These are phyloP conservation scores for Dicrostonyx torquatus DNA, from an alignment of 2,797 vertebrate genomes.

Conservation along the genomic window DNA sequence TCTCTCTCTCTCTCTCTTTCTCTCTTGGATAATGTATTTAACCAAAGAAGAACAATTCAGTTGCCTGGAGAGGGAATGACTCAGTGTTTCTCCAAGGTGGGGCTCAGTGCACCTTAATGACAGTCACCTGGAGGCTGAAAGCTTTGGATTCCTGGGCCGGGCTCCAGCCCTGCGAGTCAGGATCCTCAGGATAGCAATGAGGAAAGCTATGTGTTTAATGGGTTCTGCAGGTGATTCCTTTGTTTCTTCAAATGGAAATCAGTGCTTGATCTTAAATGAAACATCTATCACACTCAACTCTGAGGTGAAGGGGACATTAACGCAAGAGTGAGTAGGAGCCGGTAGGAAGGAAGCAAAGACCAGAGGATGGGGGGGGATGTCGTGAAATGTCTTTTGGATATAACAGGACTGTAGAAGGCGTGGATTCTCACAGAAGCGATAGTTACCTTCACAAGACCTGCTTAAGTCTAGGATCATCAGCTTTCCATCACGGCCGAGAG, in stretches of 20 bases:
- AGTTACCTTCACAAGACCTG: background rate
- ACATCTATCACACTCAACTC: background rate
- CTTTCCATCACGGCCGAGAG: too few relatives aligned
- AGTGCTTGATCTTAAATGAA: conserved; percentile 21
- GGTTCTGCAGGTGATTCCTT: conserved; percentile 15
- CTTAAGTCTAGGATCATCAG: background rate
- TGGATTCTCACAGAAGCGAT: background rate
- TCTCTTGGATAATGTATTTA: conserved; percentile 32
- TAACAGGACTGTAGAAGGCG: too few relatives aligned
- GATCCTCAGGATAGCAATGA: background rate
- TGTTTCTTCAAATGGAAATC: conserved; percentile 5
- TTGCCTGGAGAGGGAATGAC: background rate
- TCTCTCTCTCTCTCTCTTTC: background rate
- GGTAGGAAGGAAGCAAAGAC: background rate
- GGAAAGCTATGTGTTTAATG: background rate
- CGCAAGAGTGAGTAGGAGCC: background rate
- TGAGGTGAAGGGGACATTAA: background rate
- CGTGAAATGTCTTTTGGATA: too few relatives aligned
- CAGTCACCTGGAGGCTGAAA: background rate
- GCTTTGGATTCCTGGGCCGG: background rate
- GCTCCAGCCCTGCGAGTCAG: background rate
- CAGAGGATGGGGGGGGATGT: too few relatives aligned
- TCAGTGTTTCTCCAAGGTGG: conserved; percentile 51
- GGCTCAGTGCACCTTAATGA: background rate
- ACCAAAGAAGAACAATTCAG: conserved; percentile 11